Conservation (phyloP, 1,140 invertebrate genomes). For the Medauroidea extradentata region DNA sequence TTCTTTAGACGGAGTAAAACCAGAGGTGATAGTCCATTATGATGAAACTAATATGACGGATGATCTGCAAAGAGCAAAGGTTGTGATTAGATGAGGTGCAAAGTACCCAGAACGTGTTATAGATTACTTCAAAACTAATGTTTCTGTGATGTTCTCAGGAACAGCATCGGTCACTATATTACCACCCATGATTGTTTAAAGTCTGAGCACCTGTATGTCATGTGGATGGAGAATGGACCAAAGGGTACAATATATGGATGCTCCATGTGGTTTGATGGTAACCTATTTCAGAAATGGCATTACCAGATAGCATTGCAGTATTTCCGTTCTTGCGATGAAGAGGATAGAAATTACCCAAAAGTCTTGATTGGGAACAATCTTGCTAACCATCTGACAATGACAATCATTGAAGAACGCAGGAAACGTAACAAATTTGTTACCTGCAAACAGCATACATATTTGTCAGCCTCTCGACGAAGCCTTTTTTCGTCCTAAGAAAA, state of each 20-base stretch:
- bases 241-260: constrained; percentile 28
- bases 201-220: constrained; percentile 28
- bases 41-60: constrained; percentile 41
- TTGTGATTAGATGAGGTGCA: constrained; percentile 31
- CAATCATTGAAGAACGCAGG: too few species aligned
- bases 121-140: neutral
- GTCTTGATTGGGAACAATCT: too few species aligned
- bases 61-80: constrained; percentile 37
- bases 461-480: too few species aligned
- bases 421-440: too few species aligned
- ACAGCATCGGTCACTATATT: constrained; percentile 29
- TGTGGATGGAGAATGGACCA: constrained; percentile 35
- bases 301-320: too few species aligned
- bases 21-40: too few species aligned
- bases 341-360: too few species aligned
- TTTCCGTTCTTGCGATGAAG: too few species aligned
- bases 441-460: too few species aligned
- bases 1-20: too few species aligned
- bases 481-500: too few species aligned
- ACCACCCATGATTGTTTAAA: constrained; percentile 40
- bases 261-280: constrained; percentile 34
- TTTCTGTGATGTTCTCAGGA: constrained; percentile 34
- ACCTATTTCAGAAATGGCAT: constrained; percentile 32
- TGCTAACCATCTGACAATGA: too few species aligned
- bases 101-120: constrained; percentile 38